Conservation (phyloP, 2,797 vertebrate genomes). For the Tolypeutes matacus region DNA sequence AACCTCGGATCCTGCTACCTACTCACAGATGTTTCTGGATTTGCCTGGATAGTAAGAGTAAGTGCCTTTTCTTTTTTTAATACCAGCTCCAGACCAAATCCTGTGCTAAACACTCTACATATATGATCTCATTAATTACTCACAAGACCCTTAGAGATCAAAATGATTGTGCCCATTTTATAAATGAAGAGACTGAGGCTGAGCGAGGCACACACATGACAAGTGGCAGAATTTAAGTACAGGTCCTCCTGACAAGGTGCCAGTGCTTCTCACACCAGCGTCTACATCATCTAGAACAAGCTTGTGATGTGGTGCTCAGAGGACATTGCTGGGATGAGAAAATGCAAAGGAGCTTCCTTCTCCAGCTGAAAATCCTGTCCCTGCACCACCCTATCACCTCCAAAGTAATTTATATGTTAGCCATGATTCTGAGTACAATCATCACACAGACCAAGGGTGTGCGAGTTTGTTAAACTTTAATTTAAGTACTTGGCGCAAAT, state of each 20-base stretch:
- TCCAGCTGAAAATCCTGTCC: background rate
- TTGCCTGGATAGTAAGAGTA: background rate
- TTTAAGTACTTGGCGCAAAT: background rate
- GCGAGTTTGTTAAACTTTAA: background rate
- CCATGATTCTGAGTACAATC: background rate
- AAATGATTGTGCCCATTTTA: background rate
- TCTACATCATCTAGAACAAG: rapidly evolving
- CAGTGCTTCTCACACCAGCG: background rate
- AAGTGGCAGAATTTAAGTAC: background rate
- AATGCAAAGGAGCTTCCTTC: background rate
- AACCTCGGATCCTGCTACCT: background rate
- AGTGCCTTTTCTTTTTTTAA: background rate
- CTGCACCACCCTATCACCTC: background rate
- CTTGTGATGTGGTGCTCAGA: background rate
- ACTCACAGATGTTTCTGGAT: background rate
- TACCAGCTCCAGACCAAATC: background rate
- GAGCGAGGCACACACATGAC: background rate
- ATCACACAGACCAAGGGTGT: background rate
- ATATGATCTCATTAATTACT: background rate
- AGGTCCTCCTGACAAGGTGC: background rate
- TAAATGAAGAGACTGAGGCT: background rate
- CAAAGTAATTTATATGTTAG: background rate
- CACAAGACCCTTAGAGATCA: background rate
- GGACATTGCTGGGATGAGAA: background rate
- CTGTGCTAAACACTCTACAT: background rate